Evolutionary conservation across 2,888 invertebrate species (phyloP), one percentile per base, ranked within the genome.

Genomic region (Eumacrocentrus americanus): DNA sequence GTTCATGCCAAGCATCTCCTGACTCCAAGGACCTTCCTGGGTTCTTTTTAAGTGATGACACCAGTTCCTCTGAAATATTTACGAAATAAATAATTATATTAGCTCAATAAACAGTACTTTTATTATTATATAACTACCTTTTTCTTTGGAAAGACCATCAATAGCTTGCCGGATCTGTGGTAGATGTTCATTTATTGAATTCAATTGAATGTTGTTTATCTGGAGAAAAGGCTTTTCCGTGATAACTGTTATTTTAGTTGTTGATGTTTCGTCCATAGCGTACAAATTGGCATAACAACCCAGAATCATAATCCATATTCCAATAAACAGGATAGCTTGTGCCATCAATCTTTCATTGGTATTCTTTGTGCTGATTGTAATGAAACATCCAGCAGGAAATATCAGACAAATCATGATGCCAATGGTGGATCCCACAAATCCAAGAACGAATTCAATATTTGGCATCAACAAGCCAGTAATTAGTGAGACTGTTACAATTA

Each of bases 401-500:
- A 98, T 89, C 34, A 96, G 88, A 72, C 97, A 97, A 67, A 98
- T 91, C 67, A 94, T 87, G 11, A 95, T 91, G 0, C 98, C 98
- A 70, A 97, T 95, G 0, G 98, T 97, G 1, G 98, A 94, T 0
- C 98, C 98, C 35, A 95, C 90, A 34, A 98, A 82, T 0, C 97
- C 97, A 60, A 99, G 86, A 56, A 98, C 94, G 71, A 98, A 87
- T 83, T 98, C 95, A 60, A 95, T 94, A 76, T 94, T 96, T 12
- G 98, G 98, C 69, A 98, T 89, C 65, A 95, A 80, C 52, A 98
- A 87, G 11, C 95, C 95, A 58, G 91, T 86, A 59, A 88, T 82
- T 51, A 98, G 83, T 0, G 96, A 90, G 16, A 87, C 84, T 0
- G 85, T 81, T 0, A 98, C 88, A 63, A 98, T 92, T 14, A 86